phyloP scores from a whole-genome alignment of 2,113 vertebrate species.

The Platysternon megacephalum region DNA sequence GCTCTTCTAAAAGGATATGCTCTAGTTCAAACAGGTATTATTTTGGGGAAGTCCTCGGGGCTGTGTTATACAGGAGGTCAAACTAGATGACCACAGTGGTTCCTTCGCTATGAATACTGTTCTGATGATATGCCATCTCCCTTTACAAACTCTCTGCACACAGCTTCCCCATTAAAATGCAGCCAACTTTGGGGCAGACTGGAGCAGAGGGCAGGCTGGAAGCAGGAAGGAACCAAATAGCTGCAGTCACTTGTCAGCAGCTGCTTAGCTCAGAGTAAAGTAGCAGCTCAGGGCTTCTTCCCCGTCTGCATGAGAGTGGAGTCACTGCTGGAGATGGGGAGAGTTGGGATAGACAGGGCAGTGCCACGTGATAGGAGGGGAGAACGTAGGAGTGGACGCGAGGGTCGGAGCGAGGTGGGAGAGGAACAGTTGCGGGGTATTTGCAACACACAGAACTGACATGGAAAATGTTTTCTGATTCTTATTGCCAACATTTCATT shows the following conservation, averaged over 20 bases:
- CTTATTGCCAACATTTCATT: neutral
- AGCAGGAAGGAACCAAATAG: neutral
- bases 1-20: neutral
- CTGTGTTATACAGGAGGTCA: neutral
- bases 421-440: neutral
- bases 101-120: neutral
- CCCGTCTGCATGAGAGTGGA: neutral
- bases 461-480: accelerated
- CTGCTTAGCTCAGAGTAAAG: neutral
- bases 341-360: neutral
- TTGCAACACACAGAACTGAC: neutral
- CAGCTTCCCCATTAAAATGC: neutral
- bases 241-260: neutral
- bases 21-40: neutral
- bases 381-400: neutral
- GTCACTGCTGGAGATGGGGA: neutral
- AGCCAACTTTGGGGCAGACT: neutral
- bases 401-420: neutral
- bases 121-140: neutral
- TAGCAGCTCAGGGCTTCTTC: accelerated
- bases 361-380: neutral
- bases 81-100: neutral
- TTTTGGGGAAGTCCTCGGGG: neutral
- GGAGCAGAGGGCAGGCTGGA: neutral
- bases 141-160: neutral